Evolutionary conservation across 2,888 invertebrate genomes (phyloP).

Genomic region (Metalampra italica): DNA sequence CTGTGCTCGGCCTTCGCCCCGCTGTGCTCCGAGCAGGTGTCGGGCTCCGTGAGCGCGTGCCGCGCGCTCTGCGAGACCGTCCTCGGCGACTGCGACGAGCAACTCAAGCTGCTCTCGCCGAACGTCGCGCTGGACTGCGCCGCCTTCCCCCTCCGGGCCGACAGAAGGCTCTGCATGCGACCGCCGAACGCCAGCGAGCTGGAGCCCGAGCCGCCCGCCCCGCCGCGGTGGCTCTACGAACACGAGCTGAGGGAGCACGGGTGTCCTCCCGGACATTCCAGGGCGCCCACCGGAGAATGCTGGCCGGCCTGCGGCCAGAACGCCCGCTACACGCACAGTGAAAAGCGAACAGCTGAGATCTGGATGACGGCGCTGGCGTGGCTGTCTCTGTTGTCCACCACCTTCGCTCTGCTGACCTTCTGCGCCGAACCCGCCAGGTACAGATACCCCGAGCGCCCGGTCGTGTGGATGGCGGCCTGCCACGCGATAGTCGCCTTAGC

Average conservation of each 20-base stretch:
- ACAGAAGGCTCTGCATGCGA: slow-evolving; percentile 87
- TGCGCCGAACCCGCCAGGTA: slow-evolving; percentile 93
- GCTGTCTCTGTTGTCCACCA: slow-evolving; percentile 87
- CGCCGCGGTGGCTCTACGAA: slow-evolving; percentile 63
- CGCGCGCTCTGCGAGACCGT: slow-evolving; percentile 90
- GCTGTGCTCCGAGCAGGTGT: slow-evolving; percentile 92
- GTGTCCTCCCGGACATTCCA: slow-evolving; percentile 80
- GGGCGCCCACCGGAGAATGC: slow-evolving; percentile 77
- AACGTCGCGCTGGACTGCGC: slow-evolving; percentile 88
- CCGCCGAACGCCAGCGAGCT: slow-evolving; percentile 72
- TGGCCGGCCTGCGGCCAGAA: slow-evolving; percentile 83
- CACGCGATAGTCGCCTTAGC: slow-evolving; percentile 89
- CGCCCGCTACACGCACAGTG: slow-evolving; percentile 81
- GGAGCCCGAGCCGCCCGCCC: slow-evolving; percentile 60
- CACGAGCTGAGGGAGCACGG: slow-evolving; percentile 54
- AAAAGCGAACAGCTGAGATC: slow-evolving; percentile 84
- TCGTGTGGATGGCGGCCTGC: slow-evolving; percentile 93
- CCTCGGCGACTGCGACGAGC: slow-evolving; percentile 83
- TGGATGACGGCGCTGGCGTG: slow-evolving; percentile 89
- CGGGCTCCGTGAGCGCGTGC: slow-evolving; percentile 91
- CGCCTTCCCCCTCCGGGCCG: slow-evolving; percentile 85
- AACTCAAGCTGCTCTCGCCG: slow-evolving; percentile 84
- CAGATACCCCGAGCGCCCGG: slow-evolving; percentile 94
- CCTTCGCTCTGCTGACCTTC: slow-evolving; percentile 91
- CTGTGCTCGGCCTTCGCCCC: slow-evolving; percentile 95